Evolutionary conservation across 2,888 invertebrate species (phyloP), one percentile per base, ranked within the genome.

Genomic region (Stramonita haemastoma): DNA sequence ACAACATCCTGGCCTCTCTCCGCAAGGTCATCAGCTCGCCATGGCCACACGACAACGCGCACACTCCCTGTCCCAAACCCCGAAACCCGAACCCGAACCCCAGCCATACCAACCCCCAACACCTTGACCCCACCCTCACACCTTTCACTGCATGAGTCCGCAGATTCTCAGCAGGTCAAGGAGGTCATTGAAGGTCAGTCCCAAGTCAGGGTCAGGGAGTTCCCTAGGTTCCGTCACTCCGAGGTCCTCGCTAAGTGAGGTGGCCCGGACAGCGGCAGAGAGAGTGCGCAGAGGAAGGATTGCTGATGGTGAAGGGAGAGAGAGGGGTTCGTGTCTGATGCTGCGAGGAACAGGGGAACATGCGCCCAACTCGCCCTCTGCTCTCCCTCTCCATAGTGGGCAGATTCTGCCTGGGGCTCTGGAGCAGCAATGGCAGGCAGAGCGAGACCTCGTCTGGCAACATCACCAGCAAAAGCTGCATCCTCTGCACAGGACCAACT

Each of bases 1-100:
- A 34, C n/a, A 66, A 32, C 46, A 88, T 88, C 34, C 84, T 88
- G 46, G 29, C 66, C 11, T 84, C 88, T 5, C 19, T 88, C 32
- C 88, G 88, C 26, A 60, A 83, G 19, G 84, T 32, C 46, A 88
- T 88, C 85, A 88, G 73, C 88, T 88, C 56, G 88, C 88, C 85
- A 88, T 88, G 88, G 88, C 88, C 70, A 85, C 85, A 8, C 81
- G 36, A 32, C 88, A 84, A 29, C 88, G 56, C 83, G 29, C 29
- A 36, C 46, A 17, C 8, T 32, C 79, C n/a, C 29, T 8, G 29
- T 6, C 29, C 29, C 26, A 13, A 70, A 22, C 11, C 84, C 56
- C n/a, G 56, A 56, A 56, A 56, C n/a, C 56, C 56, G 17, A 26
- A 56, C 26, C 13, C 17, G n/a, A 46, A 13, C 0, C 36, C 83